Base-by-base conservation (phyloP, 2,113 vertebrate genomes). In the Leuciscus idus region DNA sequence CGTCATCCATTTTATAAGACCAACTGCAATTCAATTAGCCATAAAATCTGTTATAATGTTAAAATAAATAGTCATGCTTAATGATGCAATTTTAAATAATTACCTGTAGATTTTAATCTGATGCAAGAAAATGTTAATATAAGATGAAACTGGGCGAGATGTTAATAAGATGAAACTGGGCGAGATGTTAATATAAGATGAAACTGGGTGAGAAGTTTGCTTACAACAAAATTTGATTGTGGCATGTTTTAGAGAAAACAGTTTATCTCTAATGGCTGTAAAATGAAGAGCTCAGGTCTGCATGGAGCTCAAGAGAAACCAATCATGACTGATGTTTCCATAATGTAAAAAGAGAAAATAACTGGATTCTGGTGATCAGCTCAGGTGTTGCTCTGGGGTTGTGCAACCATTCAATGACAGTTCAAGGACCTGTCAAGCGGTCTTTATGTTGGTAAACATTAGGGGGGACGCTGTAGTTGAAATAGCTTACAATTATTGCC, bases 281-380 rank as follows among this genome's bases (percentile, higher is more conserved):
- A 61, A 61, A 39, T 79, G 61, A 79, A 79, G 33, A 39, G 55
- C 30, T 36, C 19, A n/a, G 75, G n/a, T 33, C 75, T 57, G 28
- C 30, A 39, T 17, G 33, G 4, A 80, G 7, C 21, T 74, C 39
- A 46, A 23, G 21, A 6, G 5, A 2, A 73, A 57, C 4, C n/a
- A 50, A 6, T 21, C 4, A 28, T 4, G 1, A 26, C 61, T 64
- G n/a, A 64, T 33, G 48, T 8, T 48, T 3, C 30, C 19, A 59
- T n/a, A 59, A 59, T 59, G 17, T n/a, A 4, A 59, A 79, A 59
- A 73, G 6, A 39, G 7, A 57, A 57, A 57, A 21, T 23, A 23
- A 6, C 4, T 28, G 12, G 39, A 28, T 50, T 50, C 48, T 55
- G 75, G 26, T 1, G 26, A 59, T 36, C 55, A 17, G 3, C 39